These are phyloP conservation scores for Drosophila pseudoananassae DNA, from an alignment of 1,140 invertebrate genomes.

Conservation along the genomic window DNA sequence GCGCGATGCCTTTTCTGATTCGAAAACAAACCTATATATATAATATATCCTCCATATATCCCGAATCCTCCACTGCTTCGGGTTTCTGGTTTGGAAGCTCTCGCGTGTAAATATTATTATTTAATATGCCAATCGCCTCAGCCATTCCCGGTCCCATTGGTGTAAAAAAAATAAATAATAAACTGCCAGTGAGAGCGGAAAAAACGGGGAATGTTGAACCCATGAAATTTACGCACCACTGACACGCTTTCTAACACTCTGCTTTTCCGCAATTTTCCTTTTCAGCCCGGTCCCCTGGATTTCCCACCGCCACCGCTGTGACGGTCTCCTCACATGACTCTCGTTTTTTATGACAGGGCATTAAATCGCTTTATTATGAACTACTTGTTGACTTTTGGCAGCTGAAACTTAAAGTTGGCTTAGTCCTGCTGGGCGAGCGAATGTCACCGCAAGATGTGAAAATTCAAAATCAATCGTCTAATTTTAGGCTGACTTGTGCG, in stretches of 20 bases:
- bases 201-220: slow-evolving; percentile 14
- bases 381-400: slow-evolving; percentile 75
- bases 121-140: slow-evolving; percentile 69
- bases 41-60: slow-evolving; percentile 13
- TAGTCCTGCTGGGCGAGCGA: slow-evolving; percentile 8
- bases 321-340: slow-evolving; percentile 23
- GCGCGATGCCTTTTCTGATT: slow-evolving; percentile 58
- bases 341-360: slow-evolving; percentile 57
- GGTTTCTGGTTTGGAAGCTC: slow-evolving; percentile 48
- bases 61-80: background rate
- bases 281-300: background rate
- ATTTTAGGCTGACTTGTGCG: slow-evolving; percentile 50
- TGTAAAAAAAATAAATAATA: background rate
- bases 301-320: slow-evolving; percentile 2
- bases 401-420: slow-evolving; percentile 65
- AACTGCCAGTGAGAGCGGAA: background rate
- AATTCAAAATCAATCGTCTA: slow-evolving; percentile 66
- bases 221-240: slow-evolving; percentile 41
- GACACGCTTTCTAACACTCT: slow-evolving; percentile 21
- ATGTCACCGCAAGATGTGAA: slow-evolving; percentile 49
- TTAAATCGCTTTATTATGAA: slow-evolving; percentile 75
- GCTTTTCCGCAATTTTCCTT: slow-evolving; percentile 9
- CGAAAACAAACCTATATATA: slow-evolving; percentile 49
- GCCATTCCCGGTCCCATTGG: slow-evolving; percentile 15
- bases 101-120: slow-evolving; percentile 77